Evolutionary conservation across 2,113 vertebrate species (phyloP).

Genomic region (Holacanthus passer): DNA sequence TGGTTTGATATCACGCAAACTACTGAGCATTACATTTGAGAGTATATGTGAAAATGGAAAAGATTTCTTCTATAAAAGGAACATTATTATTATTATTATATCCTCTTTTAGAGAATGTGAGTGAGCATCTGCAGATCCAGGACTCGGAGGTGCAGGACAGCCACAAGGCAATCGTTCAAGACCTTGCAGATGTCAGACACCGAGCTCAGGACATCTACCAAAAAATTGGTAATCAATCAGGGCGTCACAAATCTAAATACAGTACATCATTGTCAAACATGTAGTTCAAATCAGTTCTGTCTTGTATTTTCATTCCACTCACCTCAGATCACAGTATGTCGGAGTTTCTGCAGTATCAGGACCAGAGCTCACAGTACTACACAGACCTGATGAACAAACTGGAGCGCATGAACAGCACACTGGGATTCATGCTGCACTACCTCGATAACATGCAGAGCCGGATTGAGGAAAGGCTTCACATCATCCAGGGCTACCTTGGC

Average conservation of each 20-base stretch:
- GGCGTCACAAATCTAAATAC: not conserved
- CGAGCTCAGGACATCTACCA: constrained; percentile 80
- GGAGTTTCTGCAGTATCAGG: constrained; percentile 85
- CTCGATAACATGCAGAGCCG: constrained; percentile 78
- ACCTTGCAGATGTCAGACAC: constrained; percentile 74
- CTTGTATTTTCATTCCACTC: not conserved
- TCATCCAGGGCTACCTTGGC: constrained; percentile 80
- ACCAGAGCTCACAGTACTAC: constrained; percentile 81
- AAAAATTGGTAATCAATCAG: constrained; percentile 79
- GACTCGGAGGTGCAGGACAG: constrained; percentile 74
- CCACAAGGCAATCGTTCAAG: constrained; percentile 74
- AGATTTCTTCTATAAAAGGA: too few relatives aligned
- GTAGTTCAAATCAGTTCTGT: not conserved
- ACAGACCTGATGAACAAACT: constrained; percentile 84
- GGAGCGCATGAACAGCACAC: constrained; percentile 84
- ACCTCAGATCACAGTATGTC: constrained; percentile 81
- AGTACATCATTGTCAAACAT: not conserved
- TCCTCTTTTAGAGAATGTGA: constrained; percentile 81
- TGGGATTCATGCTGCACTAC: constrained; percentile 80
- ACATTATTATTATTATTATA: not conserved
- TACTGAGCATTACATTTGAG: too few relatives aligned
- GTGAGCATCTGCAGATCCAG: constrained; percentile 76
- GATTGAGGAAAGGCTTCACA: constrained; percentile 82
- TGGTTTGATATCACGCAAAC: too few relatives aligned
- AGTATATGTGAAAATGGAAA: too few relatives aligned